phyloP scores from a whole-genome alignment of 2,888 invertebrate genomes.

The Thera britannica region DNA sequence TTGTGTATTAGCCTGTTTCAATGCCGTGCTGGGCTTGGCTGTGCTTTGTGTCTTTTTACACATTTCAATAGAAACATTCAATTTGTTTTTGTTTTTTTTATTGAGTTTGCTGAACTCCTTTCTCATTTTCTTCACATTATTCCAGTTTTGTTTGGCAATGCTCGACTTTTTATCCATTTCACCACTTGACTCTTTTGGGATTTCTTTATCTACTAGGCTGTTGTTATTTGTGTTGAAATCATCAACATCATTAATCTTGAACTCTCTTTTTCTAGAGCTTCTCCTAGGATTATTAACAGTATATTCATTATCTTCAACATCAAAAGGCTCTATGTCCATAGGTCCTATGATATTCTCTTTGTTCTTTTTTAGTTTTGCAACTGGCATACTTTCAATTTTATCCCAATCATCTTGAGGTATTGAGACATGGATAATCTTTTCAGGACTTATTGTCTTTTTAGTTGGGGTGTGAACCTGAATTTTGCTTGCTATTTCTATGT shows the following conservation, averaged over 20 bases:
- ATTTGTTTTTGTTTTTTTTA: constrained; percentile 69
- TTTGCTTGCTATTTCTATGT: constrained; percentile 58
- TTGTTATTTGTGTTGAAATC: constrained; percentile 42
- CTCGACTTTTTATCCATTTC: constrained; percentile 57
- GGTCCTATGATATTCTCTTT: constrained; percentile 61
- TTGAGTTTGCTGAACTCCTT: constrained; percentile 76
- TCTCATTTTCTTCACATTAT: constrained; percentile 76
- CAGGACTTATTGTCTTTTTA: constrained; percentile 50
- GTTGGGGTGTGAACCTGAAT: constrained; percentile 61
- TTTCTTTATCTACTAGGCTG: constrained; percentile 50
- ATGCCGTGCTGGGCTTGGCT: constrained; percentile 37
- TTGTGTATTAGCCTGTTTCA: constrained; percentile 28
- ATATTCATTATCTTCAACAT: constrained; percentile 61
- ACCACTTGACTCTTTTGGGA: constrained; percentile 52
- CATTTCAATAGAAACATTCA: constrained; percentile 79
- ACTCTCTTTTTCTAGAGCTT: constrained; percentile 68
- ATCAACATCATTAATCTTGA: constrained; percentile 45
- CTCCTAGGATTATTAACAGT: constrained; percentile 64
- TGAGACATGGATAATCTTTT: constrained; percentile 54
- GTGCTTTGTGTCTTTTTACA: constrained; percentile 64
- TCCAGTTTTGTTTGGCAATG: constrained; percentile 69
- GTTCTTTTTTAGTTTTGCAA: constrained; percentile 53
- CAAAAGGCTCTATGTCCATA: constrained; percentile 64
- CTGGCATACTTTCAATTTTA: constrained; percentile 70
- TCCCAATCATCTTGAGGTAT: constrained; percentile 75